A percentile compares a stretch with the other conserved stretches of the same genome.
phyloP scores from a whole-genome alignment of 2,797 vertebrate species.

The Hydrocynus forskahlii region DNA sequence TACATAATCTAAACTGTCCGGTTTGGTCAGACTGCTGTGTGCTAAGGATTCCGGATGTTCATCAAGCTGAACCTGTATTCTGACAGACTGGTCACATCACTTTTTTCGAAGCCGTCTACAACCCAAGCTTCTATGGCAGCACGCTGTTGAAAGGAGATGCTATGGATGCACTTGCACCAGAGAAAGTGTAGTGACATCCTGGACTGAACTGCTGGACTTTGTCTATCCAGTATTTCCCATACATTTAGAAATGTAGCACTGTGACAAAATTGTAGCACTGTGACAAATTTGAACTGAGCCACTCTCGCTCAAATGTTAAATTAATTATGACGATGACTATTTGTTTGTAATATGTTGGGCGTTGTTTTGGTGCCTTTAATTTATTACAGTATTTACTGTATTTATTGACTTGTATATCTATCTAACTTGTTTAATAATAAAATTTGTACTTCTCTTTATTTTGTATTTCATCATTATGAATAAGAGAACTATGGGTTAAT shows the following conservation, averaged over 20 bases:
- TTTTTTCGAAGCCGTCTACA: neutral
- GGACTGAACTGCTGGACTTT: neutral
- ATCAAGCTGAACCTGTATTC: neutral
- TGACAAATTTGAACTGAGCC: neutral
- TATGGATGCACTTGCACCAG: neutral
- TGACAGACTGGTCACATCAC: neutral
- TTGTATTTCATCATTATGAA: neutral
- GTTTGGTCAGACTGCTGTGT: neutral
- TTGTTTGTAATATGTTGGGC: neutral
- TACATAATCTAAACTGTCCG: slow-evolving; percentile 69
- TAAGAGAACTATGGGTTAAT: no score
- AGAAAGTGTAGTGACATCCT: neutral
- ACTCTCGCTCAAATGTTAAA: neutral
- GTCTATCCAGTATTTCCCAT: neutral
- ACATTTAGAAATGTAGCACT: neutral
- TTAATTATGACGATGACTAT: neutral
- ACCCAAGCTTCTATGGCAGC: neutral
- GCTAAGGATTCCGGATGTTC: no score
- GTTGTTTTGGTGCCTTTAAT: neutral
- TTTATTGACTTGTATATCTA: neutral
- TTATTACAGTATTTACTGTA: neutral
- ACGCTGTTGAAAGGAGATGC: neutral
- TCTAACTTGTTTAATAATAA: neutral
- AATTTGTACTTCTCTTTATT: neutral
- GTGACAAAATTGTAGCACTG: neutral